Evolutionary conservation across 2,113 vertebrate genomes (phyloP).

Genomic region (Halichoeres trimaculatus): DNA sequence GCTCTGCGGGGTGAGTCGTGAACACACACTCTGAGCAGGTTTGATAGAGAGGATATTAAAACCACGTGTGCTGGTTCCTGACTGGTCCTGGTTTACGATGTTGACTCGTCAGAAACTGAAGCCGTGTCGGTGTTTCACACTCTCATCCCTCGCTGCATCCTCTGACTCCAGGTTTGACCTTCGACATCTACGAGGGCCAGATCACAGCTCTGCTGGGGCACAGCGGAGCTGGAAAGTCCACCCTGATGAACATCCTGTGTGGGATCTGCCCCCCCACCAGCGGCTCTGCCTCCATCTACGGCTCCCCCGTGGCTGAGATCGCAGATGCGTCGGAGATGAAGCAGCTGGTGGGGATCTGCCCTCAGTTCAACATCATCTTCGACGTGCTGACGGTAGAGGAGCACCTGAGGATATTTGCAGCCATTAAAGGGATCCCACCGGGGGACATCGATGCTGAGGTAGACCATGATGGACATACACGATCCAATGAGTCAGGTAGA

Average conservation of each 20-base stretch:
- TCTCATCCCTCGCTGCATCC: too few relatives aligned
- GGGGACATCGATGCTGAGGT: constrained; percentile 90
- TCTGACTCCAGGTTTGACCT: constrained; percentile 87
- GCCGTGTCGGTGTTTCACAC: too few relatives aligned
- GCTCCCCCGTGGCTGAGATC: constrained; percentile 89
- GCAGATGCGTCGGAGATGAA: constrained; percentile 91
- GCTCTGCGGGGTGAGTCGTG: constrained; percentile 89
- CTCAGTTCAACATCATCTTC: constrained; percentile 96
- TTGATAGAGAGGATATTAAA: too few relatives aligned
- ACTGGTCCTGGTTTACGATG: too few relatives aligned
- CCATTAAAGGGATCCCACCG: constrained; percentile 92
- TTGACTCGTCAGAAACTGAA: too few relatives aligned
- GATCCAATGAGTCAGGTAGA: too few relatives aligned
- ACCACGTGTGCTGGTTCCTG: too few relatives aligned
- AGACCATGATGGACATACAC: neutral
- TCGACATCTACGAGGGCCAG: constrained; percentile 97
- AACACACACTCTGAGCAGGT: neutral
- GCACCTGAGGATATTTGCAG: constrained; percentile 93
- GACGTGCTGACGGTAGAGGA: constrained; percentile 96
- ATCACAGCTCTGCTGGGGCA: constrained; percentile 97
- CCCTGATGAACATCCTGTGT: constrained; percentile 96
- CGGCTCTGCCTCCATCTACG: constrained; percentile 92
- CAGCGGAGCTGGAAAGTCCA: constrained; percentile 96
- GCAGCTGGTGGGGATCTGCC: constrained; percentile 93
- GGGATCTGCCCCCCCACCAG: constrained; percentile 90